These are phyloP conservation scores for Pantherophis guttatus DNA, from an alignment of 2,113 vertebrate genomes.

Conservation along the genomic window DNA sequence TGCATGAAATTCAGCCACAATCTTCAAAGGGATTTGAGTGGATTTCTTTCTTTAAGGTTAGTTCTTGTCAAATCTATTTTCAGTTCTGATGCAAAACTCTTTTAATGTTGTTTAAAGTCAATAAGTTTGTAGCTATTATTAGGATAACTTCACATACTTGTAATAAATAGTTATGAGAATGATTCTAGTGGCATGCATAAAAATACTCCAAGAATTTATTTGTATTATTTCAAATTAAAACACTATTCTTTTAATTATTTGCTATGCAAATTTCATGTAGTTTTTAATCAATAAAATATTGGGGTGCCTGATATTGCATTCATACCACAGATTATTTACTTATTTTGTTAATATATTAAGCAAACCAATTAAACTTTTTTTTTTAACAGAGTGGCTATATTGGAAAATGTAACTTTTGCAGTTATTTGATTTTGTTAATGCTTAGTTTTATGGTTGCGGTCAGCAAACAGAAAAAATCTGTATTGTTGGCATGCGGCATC, in stretches of 20 bases:
- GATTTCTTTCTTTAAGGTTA: slow-evolving; percentile 82
- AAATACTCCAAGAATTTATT: slow-evolving; percentile 54
- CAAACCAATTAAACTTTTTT: neutral
- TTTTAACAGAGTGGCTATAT: neutral
- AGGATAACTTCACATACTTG: slow-evolving; percentile 58
- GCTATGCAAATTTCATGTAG: neutral
- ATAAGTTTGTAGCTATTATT: slow-evolving; percentile 68
- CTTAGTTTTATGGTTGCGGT: neutral
- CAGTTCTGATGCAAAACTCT: slow-evolving; percentile 77
- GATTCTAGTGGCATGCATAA: slow-evolving; percentile 33
- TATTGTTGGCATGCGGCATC: neutral
- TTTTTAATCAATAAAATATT: neutral
- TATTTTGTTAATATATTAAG: neutral
- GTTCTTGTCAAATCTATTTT: slow-evolving; percentile 84
- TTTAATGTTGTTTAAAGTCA: slow-evolving; percentile 68
- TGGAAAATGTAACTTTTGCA: neutral
- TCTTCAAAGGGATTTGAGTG: slow-evolving; percentile 77
- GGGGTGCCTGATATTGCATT: neutral
- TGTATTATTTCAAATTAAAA: slow-evolving; percentile 49
- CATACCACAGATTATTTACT: neutral
- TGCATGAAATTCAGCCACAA: slow-evolving; percentile 70
- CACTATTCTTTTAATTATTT: slow-evolving; percentile 16
- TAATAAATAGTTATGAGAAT: slow-evolving; percentile 46
- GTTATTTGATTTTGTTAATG: neutral
- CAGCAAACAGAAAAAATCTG: neutral